A percentile compares a stretch with the other conserved stretches of the same genome.
These are phyloP conservation scores for Embiotoca jacksoni DNA, from an alignment of 2,113 vertebrate species.

Conservation along the genomic window DNA sequence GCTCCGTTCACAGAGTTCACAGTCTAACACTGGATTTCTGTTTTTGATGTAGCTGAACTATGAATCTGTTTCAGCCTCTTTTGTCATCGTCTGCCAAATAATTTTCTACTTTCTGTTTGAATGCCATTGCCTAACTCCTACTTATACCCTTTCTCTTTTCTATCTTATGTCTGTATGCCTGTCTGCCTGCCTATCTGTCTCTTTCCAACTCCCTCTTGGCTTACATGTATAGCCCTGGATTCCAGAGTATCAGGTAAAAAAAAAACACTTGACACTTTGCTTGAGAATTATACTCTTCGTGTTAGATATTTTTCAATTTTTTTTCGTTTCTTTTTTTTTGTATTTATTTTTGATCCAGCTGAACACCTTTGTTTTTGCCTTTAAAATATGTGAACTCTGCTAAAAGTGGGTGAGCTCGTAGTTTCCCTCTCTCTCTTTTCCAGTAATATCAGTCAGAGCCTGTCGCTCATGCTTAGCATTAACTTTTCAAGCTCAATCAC, in stretches of 20 bases:
- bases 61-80: conserved; percentile 31
- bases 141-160: conserved; percentile 61
- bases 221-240: conserved; percentile 80
- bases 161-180: conserved; percentile 74
- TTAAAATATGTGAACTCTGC: conserved; percentile 29
- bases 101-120: conserved; percentile 39
- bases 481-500: conserved; percentile 47
- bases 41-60: conserved; percentile 9
- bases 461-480: conserved; percentile 58
- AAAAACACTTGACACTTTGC: conserved; percentile 49
- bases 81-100: conserved; percentile 27
- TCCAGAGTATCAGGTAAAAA: conserved; percentile 84
- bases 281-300: conserved; percentile 45
- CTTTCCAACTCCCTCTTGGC: conserved; percentile 68
- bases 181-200: conserved; percentile 68
- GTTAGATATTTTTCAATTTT: conserved; percentile 21
- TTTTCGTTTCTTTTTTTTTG: conserved; percentile 21
- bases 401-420: conserved; percentile 32
- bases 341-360: conserved; percentile 41
- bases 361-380: conserved; percentile 34
- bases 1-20: not conserved
- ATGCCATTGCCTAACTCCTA: conserved; percentile 58
- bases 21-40: conserved; percentile 20
- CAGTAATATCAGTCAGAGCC: conserved; percentile 47
- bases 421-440: conserved; percentile 31